Percentiles rank a stretch among this genome's conserved stretches.
Conservation (phyloP, 2,113 vertebrate genomes). For the Lucifuga dentata region DNA sequence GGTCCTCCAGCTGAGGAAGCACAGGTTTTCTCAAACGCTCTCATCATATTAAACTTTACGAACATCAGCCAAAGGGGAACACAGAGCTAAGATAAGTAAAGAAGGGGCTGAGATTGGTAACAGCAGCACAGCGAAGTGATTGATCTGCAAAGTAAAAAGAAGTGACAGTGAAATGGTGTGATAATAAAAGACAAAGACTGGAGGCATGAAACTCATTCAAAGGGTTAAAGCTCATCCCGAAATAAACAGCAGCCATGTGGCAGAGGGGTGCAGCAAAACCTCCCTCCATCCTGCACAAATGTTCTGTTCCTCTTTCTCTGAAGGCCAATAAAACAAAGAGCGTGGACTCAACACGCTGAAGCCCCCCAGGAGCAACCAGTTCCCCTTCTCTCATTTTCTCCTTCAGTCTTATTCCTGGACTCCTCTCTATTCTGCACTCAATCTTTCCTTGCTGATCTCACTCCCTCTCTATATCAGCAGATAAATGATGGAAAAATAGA, state of each 20-base stretch:
- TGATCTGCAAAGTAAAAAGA: slow-evolving; percentile 8
- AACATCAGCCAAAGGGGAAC: neutral
- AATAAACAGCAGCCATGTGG: slow-evolving; percentile 43
- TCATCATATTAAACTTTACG: slow-evolving; percentile 27
- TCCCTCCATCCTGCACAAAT: slow-evolving; percentile 46
- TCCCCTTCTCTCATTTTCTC: slow-evolving; percentile 13
- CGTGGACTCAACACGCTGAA: slow-evolving; percentile 34
- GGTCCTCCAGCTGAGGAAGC: slow-evolving; percentile 6
- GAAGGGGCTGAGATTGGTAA: slow-evolving; percentile 6
- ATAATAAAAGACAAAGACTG: slow-evolving; percentile 30
- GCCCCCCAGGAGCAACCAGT: slow-evolving; percentile 4
- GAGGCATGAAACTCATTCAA: slow-evolving; percentile 34
- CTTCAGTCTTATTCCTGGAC: neutral
- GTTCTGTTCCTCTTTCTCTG: slow-evolving; percentile 40
- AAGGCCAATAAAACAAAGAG: slow-evolving; percentile 63
- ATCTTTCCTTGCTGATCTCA: slow-evolving; percentile 1
- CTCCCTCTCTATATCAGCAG: neutral
- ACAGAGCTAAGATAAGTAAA: slow-evolving; percentile 1
- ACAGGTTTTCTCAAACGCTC: slow-evolving; percentile 29
- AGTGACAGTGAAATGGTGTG: slow-evolving; percentile 18
- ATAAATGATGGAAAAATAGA: slow-evolving; percentile 1
- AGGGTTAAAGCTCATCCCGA: slow-evolving; percentile 36
- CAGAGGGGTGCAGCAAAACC: slow-evolving; percentile 4
- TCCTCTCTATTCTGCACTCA: slow-evolving; percentile 5
- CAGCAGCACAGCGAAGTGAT: slow-evolving; percentile 5